Evolutionary conservation across 2,797 vertebrate genomes (phyloP), one percentile per base, ranked within the genome.

Genomic region (Rhinophrynus dorsalis): DNA sequence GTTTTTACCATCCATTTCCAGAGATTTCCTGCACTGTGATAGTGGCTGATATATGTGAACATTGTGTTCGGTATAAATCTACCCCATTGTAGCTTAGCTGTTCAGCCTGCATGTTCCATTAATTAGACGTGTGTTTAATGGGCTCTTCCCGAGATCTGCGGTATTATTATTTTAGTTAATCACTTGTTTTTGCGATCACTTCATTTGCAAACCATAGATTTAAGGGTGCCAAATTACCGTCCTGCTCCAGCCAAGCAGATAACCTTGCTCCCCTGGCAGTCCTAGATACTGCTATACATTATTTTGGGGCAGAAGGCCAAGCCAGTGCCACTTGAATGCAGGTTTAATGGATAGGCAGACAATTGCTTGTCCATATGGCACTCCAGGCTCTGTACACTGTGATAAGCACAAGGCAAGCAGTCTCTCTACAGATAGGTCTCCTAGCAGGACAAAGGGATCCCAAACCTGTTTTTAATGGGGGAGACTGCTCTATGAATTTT

Each of bases 201-300:
- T 65, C 54, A 73, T 73, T 73, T 66, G 54, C 54, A 66, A 73
- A 35, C 42, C 35, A 42, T 58, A 44, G 44, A 58, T 55, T 59
- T 51, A 23, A 58, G 57, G 69, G 48, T 73, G 61, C 54, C 61
- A 73, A 73, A 73, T 52, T 65, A 48, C 54, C 54, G 51, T 66
- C 50, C 45, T 18, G 44, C 45, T 65, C 54, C 61, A 73, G 69
- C 61, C 69, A 73, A 65, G 69, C 61, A 65, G 61, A 73, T 66
- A 73, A 66, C 69, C 69, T 73, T 73, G 61, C 30, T 73, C 69
- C 69, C 69, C 54, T 73, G 69, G 69, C 61, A 59, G 69, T 59
- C 61, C 45, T 65, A 51, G 54, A 58, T 5, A 6, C 68, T 56
- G 59, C 60, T 40, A 71, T 73, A 73, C 61, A 73, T 73, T 73